phyloP scores from a whole-genome alignment of 1,140 invertebrate genomes.

The Hermetia illucens region DNA sequence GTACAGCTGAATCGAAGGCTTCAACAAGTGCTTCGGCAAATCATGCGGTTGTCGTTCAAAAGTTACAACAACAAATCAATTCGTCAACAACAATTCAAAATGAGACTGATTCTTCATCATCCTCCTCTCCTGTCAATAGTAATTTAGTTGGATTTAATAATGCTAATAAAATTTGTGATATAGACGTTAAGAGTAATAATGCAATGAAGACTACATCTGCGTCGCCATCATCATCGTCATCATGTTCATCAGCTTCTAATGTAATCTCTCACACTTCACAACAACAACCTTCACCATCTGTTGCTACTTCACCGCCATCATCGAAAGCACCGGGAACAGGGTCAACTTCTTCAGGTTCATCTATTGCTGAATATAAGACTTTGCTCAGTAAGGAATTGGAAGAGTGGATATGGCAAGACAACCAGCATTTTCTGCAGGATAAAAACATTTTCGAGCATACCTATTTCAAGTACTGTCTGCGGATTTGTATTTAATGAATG shows the following conservation, averaged over 20 bases:
- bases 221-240: neutral
- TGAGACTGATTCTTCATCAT: conserved; percentile 8
- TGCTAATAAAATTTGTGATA: conserved; percentile 4
- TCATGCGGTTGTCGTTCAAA: neutral
- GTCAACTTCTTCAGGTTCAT: neutral
- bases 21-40: conserved; percentile 15
- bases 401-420: conserved; percentile 91
- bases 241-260: too few relatives aligned
- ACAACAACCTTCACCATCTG: too few relatives aligned
- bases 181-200: conserved; percentile 4
- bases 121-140: neutral
- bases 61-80: neutral
- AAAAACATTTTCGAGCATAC: conserved; percentile 93
- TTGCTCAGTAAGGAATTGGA: conserved; percentile 61
- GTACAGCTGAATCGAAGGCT: conserved; percentile 15
- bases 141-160: conserved; percentile 4
- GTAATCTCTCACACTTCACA: too few relatives aligned
- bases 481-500: conserved; percentile 28
- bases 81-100: conserved; percentile 12
- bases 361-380: conserved; percentile 10
- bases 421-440: conserved; percentile 86
- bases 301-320: neutral
- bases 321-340: conserved; percentile 1
- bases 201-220: neutral
- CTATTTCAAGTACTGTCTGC: conserved; percentile 86